Conservation (phyloP, 2,888 invertebrate genomes). For the Oscheius myriophilus region DNA sequence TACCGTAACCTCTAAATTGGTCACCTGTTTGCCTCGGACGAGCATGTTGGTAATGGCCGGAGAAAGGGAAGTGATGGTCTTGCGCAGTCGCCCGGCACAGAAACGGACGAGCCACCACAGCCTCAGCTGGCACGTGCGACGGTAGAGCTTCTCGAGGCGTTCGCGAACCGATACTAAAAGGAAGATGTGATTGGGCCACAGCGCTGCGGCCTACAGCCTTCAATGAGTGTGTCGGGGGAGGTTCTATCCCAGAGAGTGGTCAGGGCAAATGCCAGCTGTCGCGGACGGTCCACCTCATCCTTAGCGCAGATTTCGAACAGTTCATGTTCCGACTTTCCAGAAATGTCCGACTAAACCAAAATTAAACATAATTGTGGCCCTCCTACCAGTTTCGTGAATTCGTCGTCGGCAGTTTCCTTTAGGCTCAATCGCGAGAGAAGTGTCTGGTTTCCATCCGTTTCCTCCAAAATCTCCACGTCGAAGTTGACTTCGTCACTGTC, state of each 20-base stretch:
- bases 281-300: constrained; percentile 59
- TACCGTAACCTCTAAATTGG: constrained; percentile 14
- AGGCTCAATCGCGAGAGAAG: constrained; percentile 43
- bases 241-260: constrained; percentile 58
- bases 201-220: constrained; percentile 31
- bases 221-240: constrained; percentile 52
- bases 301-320: constrained; percentile 51
- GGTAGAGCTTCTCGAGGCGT: constrained; percentile 72
- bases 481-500: constrained; percentile 74
- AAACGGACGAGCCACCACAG: constrained; percentile 80
- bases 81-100: constrained; percentile 89
- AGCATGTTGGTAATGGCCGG: constrained; percentile 97
- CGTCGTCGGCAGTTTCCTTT: constrained; percentile 52
- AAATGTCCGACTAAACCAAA: constrained; percentile 40
- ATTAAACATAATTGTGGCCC: too few relatives aligned
- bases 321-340: constrained; percentile 48
- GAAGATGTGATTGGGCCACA: not conserved
- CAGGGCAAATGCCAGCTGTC: constrained; percentile 62
- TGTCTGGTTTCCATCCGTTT: constrained; percentile 50
- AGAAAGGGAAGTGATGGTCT: constrained; percentile 96
- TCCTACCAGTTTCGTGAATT: constrained; percentile 27
- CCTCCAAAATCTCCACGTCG: constrained; percentile 62
- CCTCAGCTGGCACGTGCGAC: constrained; percentile 70
- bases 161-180: constrained; percentile 70
- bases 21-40: constrained; percentile 94